A percentile compares a stretch with the other conserved stretches of the same genome.
phyloP scores from a whole-genome alignment of 1,140 invertebrate genomes.

The Halictus rubicundus region DNA sequence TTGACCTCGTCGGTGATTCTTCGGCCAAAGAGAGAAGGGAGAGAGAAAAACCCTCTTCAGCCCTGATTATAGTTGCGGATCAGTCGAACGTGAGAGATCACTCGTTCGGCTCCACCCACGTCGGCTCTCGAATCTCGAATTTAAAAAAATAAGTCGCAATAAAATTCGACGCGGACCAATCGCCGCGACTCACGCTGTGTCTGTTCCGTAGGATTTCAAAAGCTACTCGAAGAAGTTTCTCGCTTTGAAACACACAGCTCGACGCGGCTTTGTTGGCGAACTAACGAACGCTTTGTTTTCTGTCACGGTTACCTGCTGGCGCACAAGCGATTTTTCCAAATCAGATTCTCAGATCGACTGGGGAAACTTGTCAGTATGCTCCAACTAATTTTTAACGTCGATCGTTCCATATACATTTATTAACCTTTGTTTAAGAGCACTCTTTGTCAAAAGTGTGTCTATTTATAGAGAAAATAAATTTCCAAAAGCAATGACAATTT shows the following conservation, averaged over 20 bases:
- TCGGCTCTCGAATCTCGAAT: constrained; percentile 17
- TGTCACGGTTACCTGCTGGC: neutral
- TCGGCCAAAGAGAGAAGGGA: neutral
- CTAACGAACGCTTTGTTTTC: constrained; percentile 36
- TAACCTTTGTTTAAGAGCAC: no score
- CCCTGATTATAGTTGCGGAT: constrained; percentile 33
- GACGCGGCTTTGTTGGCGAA: constrained; percentile 24
- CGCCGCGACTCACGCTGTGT: neutral
- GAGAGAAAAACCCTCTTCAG: neutral
- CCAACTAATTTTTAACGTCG: no score
- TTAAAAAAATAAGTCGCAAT: constrained; percentile 39
- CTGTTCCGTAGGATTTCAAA: constrained; percentile 36
- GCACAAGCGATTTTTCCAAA: neutral
- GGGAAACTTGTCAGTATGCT: no score
- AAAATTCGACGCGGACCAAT: constrained; percentile 29
- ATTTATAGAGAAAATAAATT: no score
- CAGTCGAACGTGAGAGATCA: constrained; percentile 41
- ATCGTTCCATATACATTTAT: no score
- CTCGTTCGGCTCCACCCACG: constrained; percentile 6
- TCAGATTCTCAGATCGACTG: neutral
- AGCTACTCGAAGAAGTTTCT: constrained; percentile 41
- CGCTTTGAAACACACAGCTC: constrained; percentile 21
- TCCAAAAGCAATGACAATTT: no score
- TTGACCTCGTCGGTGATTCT: constrained; percentile 46
- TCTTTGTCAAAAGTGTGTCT: no score